These are phyloP conservation scores for Pangasius sanitwongsei DNA, from an alignment of 2,797 vertebrate genomes.

Conservation along the genomic window DNA sequence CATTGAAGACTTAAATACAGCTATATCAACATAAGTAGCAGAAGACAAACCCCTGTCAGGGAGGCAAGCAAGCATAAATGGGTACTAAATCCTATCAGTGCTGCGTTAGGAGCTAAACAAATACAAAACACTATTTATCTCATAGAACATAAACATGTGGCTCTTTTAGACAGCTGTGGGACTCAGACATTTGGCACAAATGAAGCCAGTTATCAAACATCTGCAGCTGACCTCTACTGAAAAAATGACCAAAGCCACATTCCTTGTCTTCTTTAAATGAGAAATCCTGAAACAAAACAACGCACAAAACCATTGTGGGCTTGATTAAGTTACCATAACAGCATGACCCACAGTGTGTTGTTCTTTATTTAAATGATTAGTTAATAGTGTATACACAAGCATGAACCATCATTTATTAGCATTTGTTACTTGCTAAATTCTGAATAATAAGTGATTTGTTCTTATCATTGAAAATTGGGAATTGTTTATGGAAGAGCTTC, in stretches of 20 bases:
- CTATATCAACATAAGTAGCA: background rate
- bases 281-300: conserved; percentile 51
- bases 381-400: background rate
- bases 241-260: conserved; percentile 48
- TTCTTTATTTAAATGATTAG: background rate
- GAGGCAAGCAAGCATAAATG: background rate
- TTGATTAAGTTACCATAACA: background rate
- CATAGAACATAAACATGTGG: conserved; percentile 56
- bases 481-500: no score
- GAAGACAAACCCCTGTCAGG: background rate
- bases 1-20: background rate
- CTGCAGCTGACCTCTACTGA: conserved; percentile 42
- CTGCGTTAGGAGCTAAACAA: conserved; percentile 2
- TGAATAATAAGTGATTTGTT: background rate
- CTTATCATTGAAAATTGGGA: background rate
- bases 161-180: conserved; percentile 46
- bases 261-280: conserved; percentile 29
- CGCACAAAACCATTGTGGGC: background rate
- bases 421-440: background rate
- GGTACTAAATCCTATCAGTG: background rate
- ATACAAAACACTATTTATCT: conserved; percentile 17
- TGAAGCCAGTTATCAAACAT: no score
- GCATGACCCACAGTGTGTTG: background rate
- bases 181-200: background rate
- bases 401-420: background rate